Evolutionary conservation across 2,113 vertebrate genomes (phyloP).

Genomic region (Glaucidium brasilianum): DNA sequence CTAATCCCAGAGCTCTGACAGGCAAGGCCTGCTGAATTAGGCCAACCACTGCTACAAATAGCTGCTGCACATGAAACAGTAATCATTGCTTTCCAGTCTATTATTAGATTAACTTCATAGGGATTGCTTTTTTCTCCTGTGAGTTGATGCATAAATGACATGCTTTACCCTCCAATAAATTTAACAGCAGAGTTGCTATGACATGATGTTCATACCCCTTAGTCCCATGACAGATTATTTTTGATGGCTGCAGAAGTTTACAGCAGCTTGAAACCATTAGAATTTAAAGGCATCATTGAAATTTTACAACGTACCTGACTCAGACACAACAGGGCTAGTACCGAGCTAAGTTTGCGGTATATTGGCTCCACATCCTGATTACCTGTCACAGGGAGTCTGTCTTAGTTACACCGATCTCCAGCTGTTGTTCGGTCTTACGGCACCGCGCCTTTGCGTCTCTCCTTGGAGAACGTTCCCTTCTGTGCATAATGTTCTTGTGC

Average conservation of each 20-base stretch:
- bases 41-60: conserved; percentile 73
- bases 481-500: neutral
- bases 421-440: neutral
- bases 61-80: conserved; percentile 72
- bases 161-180: conserved; percentile 80
- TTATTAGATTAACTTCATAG: conserved; percentile 82
- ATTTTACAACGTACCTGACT: conserved; percentile 58
- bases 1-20: conserved; percentile 72
- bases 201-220: conserved; percentile 72
- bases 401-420: neutral
- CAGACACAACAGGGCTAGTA: neutral
- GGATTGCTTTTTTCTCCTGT: conserved; percentile 77
- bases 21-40: conserved; percentile 69
- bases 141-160: conserved; percentile 81
- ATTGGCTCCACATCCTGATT: neutral
- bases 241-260: conserved; percentile 74
- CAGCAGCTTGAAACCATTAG: conserved; percentile 71
- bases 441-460: neutral
- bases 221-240: conserved; percentile 75
- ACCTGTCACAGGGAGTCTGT: neutral
- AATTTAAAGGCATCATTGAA: conserved; percentile 71
- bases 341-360: neutral
- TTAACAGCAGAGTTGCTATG: conserved; percentile 72
- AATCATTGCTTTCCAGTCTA: conserved; percentile 78
- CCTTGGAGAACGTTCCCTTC: neutral